A percentile compares a stretch with the other conserved stretches of the same genome.
phyloP scores from a whole-genome alignment of 2,113 vertebrate genomes.

The Eudorcas thomsonii region DNA sequence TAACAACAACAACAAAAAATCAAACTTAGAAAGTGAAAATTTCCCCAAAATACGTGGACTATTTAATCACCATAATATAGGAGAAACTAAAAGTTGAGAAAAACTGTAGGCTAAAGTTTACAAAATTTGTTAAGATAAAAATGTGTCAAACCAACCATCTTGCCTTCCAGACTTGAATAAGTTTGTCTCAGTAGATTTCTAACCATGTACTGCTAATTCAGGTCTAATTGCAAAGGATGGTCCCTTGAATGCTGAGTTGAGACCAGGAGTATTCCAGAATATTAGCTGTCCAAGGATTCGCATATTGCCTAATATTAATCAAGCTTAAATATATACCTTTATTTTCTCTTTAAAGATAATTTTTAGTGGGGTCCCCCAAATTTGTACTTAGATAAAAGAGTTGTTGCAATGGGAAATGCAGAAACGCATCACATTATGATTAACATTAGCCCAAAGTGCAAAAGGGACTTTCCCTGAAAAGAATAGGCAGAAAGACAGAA shows the following conservation, averaged over 20 bases:
- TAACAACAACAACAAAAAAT: background rate
- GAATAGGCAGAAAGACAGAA: background rate
- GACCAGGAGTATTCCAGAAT: background rate
- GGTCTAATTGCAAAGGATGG: background rate
- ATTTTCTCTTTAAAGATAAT: background rate
- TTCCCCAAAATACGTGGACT: background rate
- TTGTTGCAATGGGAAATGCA: background rate
- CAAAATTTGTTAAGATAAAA: background rate
- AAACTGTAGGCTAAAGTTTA: background rate
- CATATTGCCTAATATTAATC: background rate
- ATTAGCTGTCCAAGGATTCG: background rate
- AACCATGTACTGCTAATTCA: background rate
- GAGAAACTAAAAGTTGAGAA: background rate
- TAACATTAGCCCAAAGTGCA: background rate
- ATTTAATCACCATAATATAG: background rate
- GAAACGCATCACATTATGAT: background rate
- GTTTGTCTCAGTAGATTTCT: background rate
- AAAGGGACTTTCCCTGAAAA: conserved; percentile 14
- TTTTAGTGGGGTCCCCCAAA: background rate
- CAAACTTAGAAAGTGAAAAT: background rate
- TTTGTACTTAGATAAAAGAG: background rate
- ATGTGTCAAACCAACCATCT: background rate
- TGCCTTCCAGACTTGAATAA: background rate
- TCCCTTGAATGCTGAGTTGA: background rate
- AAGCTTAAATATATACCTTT: background rate